phyloP scores from a whole-genome alignment of 2,797 vertebrate species.

The Protosalanx chinensis region DNA sequence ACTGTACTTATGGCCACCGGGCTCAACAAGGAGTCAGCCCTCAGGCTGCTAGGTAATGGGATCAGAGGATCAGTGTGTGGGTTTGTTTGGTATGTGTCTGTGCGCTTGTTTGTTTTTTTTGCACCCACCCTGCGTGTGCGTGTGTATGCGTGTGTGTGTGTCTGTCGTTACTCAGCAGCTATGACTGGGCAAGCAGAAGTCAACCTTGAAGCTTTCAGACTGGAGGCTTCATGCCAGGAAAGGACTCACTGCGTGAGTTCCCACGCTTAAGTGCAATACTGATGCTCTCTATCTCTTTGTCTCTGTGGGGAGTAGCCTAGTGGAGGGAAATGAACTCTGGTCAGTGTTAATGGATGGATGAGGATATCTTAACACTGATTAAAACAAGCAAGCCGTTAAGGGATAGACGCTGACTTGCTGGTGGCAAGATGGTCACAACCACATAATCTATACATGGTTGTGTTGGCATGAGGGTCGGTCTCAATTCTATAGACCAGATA shows the following conservation, averaged over 20 bases:
- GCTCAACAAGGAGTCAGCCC: not conserved
- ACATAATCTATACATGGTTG: too few relatives aligned
- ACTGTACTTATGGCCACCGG: too few relatives aligned
- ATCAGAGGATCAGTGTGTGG: slow-evolving; percentile 9
- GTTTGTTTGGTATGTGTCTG: not conserved
- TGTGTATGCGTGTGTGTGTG: slow-evolving; percentile 1
- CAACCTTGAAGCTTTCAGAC: slow-evolving; percentile 40
- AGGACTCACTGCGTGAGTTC: not conserved
- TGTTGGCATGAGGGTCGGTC: too few relatives aligned
- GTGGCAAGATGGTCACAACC: too few relatives aligned
- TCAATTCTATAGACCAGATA: too few relatives aligned
- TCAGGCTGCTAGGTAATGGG: not conserved
- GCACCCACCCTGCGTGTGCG: not conserved
- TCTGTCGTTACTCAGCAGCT: slow-evolving; percentile 44
- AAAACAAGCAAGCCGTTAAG: not conserved
- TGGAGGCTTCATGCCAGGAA: slow-evolving; percentile 40
- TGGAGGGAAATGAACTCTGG: too few relatives aligned
- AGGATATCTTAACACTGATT: not conserved
- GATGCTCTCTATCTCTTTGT: slow-evolving; percentile 21
- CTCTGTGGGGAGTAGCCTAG: slow-evolving; percentile 9
- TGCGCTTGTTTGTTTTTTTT: not conserved
- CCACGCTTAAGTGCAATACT: not conserved
- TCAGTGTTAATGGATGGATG: not conserved
- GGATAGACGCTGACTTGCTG: not conserved
- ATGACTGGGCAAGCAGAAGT: slow-evolving; percentile 50